A percentile compares a stretch with the other conserved stretches of the same genome.
Conservation (phyloP, 2,888 invertebrate genomes). For the Andrena bicolor region DNA sequence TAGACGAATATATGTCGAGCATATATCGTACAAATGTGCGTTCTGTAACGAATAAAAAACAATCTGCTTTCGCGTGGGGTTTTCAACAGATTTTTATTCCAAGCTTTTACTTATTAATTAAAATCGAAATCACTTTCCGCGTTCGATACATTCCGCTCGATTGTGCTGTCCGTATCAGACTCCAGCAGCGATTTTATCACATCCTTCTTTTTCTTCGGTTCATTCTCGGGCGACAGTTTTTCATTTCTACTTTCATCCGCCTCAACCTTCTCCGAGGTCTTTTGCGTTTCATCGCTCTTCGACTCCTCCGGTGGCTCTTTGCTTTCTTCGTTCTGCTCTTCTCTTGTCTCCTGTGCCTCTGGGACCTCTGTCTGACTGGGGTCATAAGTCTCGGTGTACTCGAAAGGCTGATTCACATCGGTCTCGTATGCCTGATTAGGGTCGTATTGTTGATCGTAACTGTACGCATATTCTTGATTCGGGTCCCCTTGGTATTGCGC, state of each 20-base stretch:
- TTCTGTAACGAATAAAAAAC: conserved; percentile 16
- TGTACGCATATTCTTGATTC: conserved; percentile 53
- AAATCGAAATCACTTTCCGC: conserved; percentile 83
- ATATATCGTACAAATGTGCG: conserved; percentile 2
- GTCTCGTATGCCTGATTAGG: conserved; percentile 52
- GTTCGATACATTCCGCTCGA: conserved; percentile 81
- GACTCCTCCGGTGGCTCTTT: conserved; percentile 16
- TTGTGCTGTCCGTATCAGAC: conserved; percentile 82
- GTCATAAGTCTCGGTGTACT: conserved; percentile 39
- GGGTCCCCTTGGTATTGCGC: conserved; percentile 55
- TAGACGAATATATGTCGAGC: background rate
- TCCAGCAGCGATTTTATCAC: conserved; percentile 78
- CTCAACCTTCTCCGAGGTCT: background rate
- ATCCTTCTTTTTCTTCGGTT: conserved; percentile 75
- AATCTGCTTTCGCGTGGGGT: background rate
- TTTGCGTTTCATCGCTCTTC: conserved; percentile 9
- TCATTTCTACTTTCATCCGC: background rate
- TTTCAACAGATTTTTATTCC: background rate
- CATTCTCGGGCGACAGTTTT: conserved; percentile 44
- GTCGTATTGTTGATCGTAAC: conserved; percentile 48
- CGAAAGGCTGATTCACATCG: conserved; percentile 62
- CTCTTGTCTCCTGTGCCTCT: conserved; percentile 41
- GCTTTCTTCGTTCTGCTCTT: conserved; percentile 8
- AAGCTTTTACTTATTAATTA: conserved; percentile 70
- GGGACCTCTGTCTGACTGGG: conserved; percentile 41